Conservation (phyloP, 2,113 vertebrate species). For the Ondatra zibethicus region DNA sequence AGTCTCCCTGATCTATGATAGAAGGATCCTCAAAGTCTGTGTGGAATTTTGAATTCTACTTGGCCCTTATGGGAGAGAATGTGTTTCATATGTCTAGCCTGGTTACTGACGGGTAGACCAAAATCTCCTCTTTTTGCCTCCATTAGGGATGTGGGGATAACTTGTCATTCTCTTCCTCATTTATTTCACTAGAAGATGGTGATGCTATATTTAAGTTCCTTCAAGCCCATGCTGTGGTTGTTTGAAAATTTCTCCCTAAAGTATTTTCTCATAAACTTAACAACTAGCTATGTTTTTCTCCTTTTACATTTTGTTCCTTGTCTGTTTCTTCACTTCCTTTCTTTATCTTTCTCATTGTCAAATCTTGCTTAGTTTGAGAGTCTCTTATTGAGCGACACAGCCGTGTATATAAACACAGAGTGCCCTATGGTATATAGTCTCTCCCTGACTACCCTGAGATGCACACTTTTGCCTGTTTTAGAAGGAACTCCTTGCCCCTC, state of each 20-base stretch:
- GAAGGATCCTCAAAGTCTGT: not conserved
- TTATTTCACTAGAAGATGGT: not conserved
- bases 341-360: not conserved
- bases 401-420: not conserved
- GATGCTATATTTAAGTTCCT: not conserved
- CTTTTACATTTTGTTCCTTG: not conserved
- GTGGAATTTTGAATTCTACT: not conserved
- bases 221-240: not conserved
- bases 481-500: not conserved
- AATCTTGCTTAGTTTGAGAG: not conserved
- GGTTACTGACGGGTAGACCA: not conserved
- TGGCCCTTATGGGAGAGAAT: not conserved
- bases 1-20: not conserved
- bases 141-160: not conserved
- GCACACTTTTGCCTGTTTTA: not conserved
- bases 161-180: not conserved
- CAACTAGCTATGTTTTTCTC: not conserved
- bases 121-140: not conserved
- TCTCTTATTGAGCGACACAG: not conserved
- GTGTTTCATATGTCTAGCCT: not conserved
- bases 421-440: not conserved
- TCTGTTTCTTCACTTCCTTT: not conserved
- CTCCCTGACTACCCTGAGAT: too few species aligned
- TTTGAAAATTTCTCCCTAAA: constrained; percentile 6
- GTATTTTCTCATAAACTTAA: not conserved